Conservation (phyloP, 2,888 invertebrate genomes). For the Aspidapion aeneum region DNA sequence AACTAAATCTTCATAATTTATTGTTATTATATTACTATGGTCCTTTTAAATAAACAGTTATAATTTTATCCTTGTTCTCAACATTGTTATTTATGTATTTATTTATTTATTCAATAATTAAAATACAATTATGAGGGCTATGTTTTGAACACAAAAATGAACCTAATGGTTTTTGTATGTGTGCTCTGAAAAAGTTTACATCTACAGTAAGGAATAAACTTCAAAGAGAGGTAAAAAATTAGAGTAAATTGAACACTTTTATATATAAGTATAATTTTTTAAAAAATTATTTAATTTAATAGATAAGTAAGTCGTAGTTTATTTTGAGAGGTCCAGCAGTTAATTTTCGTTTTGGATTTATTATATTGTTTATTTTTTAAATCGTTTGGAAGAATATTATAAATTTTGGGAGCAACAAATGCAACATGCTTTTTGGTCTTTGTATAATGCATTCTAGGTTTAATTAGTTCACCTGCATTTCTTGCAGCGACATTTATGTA, state of each 20-base stretch:
- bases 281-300: neutral
- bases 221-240: neutral
- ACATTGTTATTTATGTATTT: neutral
- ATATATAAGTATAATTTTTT: neutral
- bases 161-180: neutral
- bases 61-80: no score
- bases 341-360: no score
- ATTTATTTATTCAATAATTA: neutral
- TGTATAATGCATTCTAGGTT: no score
- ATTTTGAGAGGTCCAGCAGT: neutral
- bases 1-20: no score
- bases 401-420: neutral
- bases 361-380: no score
- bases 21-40: no score
- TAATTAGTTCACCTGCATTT: neutral
- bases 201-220: neutral
- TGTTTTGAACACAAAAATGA: neutral
- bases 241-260: neutral
- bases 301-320: neutral
- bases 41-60: no score
- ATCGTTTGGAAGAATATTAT: neutral
- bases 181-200: neutral
- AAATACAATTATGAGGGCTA: neutral
- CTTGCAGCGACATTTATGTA: neutral
- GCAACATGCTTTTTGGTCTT: no score